Evolutionary conservation across 2,888 invertebrate species (phyloP), one percentile per base, ranked within the genome.

Genomic region (Ichneumon xanthorius): DNA sequence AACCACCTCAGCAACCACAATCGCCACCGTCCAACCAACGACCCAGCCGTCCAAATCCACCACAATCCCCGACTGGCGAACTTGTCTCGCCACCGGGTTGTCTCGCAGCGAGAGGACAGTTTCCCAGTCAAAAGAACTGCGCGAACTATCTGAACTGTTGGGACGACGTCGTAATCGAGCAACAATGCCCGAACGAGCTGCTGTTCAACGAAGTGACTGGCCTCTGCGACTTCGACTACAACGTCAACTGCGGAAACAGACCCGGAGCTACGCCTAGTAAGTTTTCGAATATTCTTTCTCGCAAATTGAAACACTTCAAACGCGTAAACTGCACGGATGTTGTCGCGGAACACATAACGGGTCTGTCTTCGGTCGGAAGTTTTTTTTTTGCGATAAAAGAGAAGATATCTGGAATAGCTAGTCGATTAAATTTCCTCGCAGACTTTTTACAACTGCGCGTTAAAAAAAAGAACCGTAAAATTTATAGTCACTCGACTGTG

Each of bases 131-230:
- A 0, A 94, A 92, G 40, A 92, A 95, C 5, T 97, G 97, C 89
- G 95, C 95, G 61, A 96, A 95, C 89, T 97, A 96, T 91, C 90
- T 96, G 16, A 96, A 96, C 92, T 97, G 97, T 91, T 97, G 97
- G 97, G 96, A 96, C 88, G 96, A 96, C 0, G 95, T 95, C 87
- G 96, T 95, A 0, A 94, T 95, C 33, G 96, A 96, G 88, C 96
- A 96, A 91, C 95, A 95, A 26, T 97, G 97, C 86, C 96, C 96
- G 0, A 93, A 94, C 11, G 96, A 96, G 0, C 91, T 96, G 4
- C 90, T 96, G 53, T 97, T 97, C 92, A 96, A 96, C 0, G 94
- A 92, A 22, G 94, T 94, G 63, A 95, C 95, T 1, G 93, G 94
- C 76, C 96, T 95, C 87, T 97, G 97, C 85, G 97, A 97, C 89